phyloP scores from a whole-genome alignment of 2,888 invertebrate species.

The Caenorhabditis sulstoni region DNA sequence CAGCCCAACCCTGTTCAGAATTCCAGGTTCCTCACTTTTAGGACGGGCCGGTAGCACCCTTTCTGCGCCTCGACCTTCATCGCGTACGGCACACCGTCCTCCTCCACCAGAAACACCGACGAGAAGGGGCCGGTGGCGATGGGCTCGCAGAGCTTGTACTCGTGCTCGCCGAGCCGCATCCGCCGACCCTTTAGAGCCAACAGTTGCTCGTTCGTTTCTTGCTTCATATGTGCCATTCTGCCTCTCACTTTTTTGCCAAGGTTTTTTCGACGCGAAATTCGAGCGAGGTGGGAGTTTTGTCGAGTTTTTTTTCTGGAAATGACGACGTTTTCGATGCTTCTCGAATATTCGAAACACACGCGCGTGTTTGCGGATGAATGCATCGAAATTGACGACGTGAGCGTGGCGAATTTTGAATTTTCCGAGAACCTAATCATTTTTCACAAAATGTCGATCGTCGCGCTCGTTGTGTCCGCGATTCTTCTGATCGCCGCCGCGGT shows the following conservation, averaged over 20 bases:
- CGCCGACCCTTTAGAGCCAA: not conserved
- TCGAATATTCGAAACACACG: too few species aligned
- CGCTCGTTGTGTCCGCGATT: too few species aligned
- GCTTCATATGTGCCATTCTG: not conserved
- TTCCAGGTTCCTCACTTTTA: conserved; percentile 29
- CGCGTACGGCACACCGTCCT: conserved; percentile 53
- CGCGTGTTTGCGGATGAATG: too few species aligned
- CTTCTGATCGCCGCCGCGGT: too few species aligned
- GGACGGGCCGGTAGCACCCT: conserved; percentile 49
- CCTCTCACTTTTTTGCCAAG: too few species aligned
- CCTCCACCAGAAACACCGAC: conserved; percentile 55
- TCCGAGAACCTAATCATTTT: too few species aligned
- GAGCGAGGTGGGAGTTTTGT: not conserved
- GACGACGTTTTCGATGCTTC: too few species aligned
- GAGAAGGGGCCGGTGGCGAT: conserved; percentile 59
- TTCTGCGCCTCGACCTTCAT: conserved; percentile 57
- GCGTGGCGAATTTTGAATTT: too few species aligned
- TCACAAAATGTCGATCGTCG: too few species aligned
- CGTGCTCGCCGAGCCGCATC: conserved; percentile 26
- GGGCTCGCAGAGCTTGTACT: conserved; percentile 35
- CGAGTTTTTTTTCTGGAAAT: conserved; percentile 26
- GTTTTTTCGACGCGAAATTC: too few species aligned
- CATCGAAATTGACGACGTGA: too few species aligned
- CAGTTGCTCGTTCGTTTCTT: not conserved
- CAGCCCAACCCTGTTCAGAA: too few species aligned